These are phyloP conservation scores for Rhynchotus rufescens DNA, from an alignment of 2,797 vertebrate species.

Conservation along the genomic window DNA sequence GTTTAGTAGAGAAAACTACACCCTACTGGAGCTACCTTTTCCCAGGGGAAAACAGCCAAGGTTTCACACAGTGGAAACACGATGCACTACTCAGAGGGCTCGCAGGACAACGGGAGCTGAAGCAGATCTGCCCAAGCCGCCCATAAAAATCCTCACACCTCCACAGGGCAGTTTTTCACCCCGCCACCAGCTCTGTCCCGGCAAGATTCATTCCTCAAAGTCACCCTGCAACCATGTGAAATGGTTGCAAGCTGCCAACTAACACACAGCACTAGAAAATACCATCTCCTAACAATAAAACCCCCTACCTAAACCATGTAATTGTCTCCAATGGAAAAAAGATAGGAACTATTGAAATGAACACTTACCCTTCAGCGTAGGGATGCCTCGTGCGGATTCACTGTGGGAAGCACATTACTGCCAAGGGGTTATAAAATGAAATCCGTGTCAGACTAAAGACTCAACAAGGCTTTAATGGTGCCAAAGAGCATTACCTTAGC, in stretches of 20 bases:
- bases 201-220: neutral
- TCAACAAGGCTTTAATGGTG: neutral
- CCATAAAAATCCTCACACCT: neutral
- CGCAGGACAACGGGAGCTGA: neutral
- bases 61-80: neutral
- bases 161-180: neutral
- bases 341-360: neutral
- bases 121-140: neutral
- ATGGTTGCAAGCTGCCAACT: neutral
- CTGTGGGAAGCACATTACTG: neutral
- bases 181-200: neutral
- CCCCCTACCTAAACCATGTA: accelerated
- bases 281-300: neutral
- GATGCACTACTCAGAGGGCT: neutral
- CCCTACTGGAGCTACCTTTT: neutral
- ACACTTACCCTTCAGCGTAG: neutral
- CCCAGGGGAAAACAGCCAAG: neutral
- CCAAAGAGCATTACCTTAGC: neutral
- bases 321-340: neutral
- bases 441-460: neutral
- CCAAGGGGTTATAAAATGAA: neutral
- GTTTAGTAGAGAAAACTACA: neutral
- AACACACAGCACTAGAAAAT: neutral
- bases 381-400: neutral
- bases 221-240: neutral